Evolutionary conservation across 53 echinoderm and acorn worm species (phyloP), one percentile per base, ranked within the genome.

Genomic region (Holothuria scabra): DNA sequence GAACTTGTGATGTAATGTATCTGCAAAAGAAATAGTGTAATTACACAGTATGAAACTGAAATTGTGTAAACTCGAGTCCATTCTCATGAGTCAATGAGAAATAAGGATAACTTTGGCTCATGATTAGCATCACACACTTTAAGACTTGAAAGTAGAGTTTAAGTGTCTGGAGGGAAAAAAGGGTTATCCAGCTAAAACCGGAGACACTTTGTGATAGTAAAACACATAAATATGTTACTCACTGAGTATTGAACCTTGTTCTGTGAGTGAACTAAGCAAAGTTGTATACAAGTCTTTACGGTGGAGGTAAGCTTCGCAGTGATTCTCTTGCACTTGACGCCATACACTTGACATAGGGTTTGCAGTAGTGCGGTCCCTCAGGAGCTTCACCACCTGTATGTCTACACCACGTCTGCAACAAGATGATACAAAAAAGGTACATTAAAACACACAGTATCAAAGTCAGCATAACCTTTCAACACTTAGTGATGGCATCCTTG

Each of bases 281-380:
- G 86, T 86, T 31, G 86, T 86, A 65, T 86, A 86, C 80, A 86
- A 14, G 79, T 86, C 86, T 48, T 81, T 86, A 28, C 65, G n/a
- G 28, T 41, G 59, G 3, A 85, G 78, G 57, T 79, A 85, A 14
- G 3, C 76, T 26, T 80, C 29, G 12, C 62, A 81, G 16, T 81
- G 86, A 57, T 64, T 81, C 80, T 86, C 86, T 49, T 86, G 79
- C 25, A 81, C 80, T 46, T 81, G 79, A 13, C 62, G 79, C 80
- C 80, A 81, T 23, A 79, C 66, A 48, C 74, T 86, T 5, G 86
- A 37, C 86, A 86, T 86, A 8, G 86, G 63, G 65, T 86, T 87
- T 2, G 30, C 82, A 32, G 28, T 57, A 16, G 87, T 81, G 26
- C 81, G 65, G 59, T 87, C 87, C 67, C 81, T 81, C 68, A 82